Conservation (phyloP, 2,888 invertebrate species). For the Tuta absoluta region DNA sequence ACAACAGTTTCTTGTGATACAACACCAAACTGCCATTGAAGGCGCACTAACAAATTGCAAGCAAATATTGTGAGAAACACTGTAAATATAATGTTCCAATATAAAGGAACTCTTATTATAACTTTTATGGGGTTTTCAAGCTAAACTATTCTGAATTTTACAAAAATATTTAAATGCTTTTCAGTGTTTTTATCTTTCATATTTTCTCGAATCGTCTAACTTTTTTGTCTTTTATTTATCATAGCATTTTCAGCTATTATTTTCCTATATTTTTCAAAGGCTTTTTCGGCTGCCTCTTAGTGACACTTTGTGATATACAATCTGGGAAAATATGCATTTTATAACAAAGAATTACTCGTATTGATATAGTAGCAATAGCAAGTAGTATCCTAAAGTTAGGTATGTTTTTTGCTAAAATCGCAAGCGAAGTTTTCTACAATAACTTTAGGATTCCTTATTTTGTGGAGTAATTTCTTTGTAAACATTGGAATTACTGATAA, state of each 20-base stretch:
- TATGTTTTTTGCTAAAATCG: too few species aligned
- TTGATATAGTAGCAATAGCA: too few species aligned
- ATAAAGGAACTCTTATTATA: not conserved
- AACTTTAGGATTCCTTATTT: too few species aligned
- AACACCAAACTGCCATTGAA: conserved; percentile 57
- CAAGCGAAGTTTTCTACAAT: too few species aligned
- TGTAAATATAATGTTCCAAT: not conserved
- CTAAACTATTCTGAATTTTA: not conserved
- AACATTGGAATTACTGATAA: too few species aligned
- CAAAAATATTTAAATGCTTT: conserved; percentile 15
- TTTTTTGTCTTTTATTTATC: conserved; percentile 4
- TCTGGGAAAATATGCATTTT: too few species aligned
- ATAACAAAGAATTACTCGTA: too few species aligned
- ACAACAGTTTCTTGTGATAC: conserved; percentile 59
- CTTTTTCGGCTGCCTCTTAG: not conserved
- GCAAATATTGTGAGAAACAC: conserved; percentile 28
- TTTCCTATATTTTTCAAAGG: not conserved
- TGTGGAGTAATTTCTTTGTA: too few species aligned
- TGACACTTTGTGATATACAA: too few species aligned
- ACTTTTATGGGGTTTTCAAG: not conserved
- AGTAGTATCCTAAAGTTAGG: too few species aligned
- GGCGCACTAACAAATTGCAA: conserved; percentile 51
- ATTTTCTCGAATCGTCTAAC: not conserved
- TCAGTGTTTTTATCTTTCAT: not conserved
- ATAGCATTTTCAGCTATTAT: not conserved